phyloP scores from a whole-genome alignment of 2,797 vertebrate species.

The Morelia viridis region DNA sequence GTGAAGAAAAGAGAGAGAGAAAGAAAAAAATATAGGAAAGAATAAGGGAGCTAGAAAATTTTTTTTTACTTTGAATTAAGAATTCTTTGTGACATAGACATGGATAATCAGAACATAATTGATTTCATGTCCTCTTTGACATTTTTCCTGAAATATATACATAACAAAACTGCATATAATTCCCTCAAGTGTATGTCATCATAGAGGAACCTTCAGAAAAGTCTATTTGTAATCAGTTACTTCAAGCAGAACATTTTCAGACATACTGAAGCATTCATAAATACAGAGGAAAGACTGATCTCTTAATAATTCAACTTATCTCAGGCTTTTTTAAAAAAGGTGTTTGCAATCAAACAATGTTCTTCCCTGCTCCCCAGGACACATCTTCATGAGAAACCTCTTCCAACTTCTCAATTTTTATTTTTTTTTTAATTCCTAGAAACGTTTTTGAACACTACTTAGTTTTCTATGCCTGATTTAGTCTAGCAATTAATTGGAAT shows the following conservation, averaged over 20 bases:
- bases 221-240: conserved; percentile 62
- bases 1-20: background rate
- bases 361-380: background rate
- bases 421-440: background rate
- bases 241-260: conserved; percentile 64
- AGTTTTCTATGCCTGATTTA: background rate
- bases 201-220: conserved; percentile 61
- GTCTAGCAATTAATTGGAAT: background rate
- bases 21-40: background rate
- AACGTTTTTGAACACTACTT: background rate
- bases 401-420: background rate
- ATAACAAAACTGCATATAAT: conserved; percentile 59
- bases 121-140: conserved; percentile 50
- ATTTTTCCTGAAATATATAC: conserved; percentile 63
- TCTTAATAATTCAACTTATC: conserved; percentile 60
- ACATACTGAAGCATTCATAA: conserved; percentile 42
- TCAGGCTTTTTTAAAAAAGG: conserved; percentile 26
- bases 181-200: conserved; percentile 55
- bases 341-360: background rate
- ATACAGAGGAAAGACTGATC: conserved; percentile 40
- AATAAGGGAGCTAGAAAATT: background rate
- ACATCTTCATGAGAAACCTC: background rate
- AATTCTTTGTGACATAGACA: conserved; percentile 50
- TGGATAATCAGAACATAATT: conserved; percentile 37
- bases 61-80: conserved; percentile 45